Conservation (phyloP, 2,888 invertebrate genomes). For the Aphodius sticticus region DNA sequence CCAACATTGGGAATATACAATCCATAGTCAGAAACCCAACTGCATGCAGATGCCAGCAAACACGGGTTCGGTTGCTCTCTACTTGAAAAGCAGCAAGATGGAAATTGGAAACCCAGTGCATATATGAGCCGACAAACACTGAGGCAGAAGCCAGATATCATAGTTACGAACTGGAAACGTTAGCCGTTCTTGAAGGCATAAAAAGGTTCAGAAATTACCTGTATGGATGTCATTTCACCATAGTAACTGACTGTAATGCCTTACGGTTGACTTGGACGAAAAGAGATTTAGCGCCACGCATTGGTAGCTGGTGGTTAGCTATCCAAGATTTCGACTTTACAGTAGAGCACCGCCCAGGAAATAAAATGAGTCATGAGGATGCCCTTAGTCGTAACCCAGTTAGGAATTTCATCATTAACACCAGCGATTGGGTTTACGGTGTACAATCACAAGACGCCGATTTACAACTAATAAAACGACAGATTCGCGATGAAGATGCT, state of each 20-base stretch:
- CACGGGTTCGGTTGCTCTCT: conserved; percentile 50
- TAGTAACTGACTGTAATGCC: conserved; percentile 33
- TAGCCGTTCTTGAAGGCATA: conserved; percentile 48
- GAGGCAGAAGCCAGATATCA: conserved; percentile 50
- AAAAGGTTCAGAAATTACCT: conserved; percentile 28
- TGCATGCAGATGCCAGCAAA: conserved; percentile 53
- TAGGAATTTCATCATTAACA: no score
- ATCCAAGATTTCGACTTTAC: no score
- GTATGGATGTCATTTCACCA: conserved; percentile 20
- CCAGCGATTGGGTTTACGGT: no score
- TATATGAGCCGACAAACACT: conserved; percentile 31
- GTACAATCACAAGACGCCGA: no score
- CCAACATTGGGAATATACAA: conserved; percentile 44
- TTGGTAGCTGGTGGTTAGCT: conserved; percentile 34
- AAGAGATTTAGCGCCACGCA: conserved; percentile 30
- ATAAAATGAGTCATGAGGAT: conserved; percentile 36
- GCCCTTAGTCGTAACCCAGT: conserved; percentile 18
- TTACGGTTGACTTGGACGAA: conserved; percentile 29
- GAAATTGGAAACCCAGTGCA: conserved; percentile 28
- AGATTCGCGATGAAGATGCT: no score
- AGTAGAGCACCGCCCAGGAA: conserved; percentile 33
- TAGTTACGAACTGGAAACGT: conserved; percentile 54
- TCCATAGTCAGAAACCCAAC: conserved; percentile 38
- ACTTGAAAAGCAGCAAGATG: conserved; percentile 38
- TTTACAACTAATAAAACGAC: no score